A percentile compares a stretch with the other conserved stretches of the same genome.
Conservation (phyloP, 2,797 vertebrate genomes). For the Prionace glauca region DNA sequence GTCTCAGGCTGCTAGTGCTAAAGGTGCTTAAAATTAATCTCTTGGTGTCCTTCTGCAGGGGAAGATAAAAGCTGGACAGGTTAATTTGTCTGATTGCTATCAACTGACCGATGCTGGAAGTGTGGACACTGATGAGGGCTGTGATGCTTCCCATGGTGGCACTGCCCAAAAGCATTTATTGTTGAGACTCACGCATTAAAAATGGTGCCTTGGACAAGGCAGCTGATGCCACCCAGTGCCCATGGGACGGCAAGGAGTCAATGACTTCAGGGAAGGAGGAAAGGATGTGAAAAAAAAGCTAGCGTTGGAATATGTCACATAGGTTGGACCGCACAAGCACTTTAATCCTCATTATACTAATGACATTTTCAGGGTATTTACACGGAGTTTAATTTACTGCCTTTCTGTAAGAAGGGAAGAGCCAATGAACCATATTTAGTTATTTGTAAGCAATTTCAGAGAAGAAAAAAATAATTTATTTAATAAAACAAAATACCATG, state of each 20-base stretch:
- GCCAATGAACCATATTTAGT: slow-evolving; percentile 38
- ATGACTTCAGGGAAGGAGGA: slow-evolving; percentile 7
- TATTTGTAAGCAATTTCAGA: slow-evolving; percentile 30
- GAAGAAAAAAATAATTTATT: background rate
- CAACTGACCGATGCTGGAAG: background rate
- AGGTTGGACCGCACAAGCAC: slow-evolving; percentile 21
- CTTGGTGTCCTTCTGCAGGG: background rate
- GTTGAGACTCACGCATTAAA: background rate
- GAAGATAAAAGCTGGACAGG: background rate
- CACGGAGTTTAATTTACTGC: slow-evolving; percentile 33
- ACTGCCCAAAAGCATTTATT: background rate
- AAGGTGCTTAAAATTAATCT: background rate
- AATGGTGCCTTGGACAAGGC: background rate
- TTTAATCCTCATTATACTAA: slow-evolving; percentile 38
- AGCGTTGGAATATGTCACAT: slow-evolving; percentile 9
- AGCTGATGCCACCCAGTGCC: background rate
- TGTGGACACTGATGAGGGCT: background rate
- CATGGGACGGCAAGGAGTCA: background rate
- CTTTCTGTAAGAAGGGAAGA: slow-evolving; percentile 26
- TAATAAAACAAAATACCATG: background rate
- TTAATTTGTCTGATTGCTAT: no score
- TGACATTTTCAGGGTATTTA: slow-evolving; percentile 37
- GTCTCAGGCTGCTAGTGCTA: background rate
- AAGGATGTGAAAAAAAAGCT: background rate
- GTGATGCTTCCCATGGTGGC: background rate